phyloP scores from a whole-genome alignment of 2,113 vertebrate genomes.

The Herpailurus yagouaroundi region DNA sequence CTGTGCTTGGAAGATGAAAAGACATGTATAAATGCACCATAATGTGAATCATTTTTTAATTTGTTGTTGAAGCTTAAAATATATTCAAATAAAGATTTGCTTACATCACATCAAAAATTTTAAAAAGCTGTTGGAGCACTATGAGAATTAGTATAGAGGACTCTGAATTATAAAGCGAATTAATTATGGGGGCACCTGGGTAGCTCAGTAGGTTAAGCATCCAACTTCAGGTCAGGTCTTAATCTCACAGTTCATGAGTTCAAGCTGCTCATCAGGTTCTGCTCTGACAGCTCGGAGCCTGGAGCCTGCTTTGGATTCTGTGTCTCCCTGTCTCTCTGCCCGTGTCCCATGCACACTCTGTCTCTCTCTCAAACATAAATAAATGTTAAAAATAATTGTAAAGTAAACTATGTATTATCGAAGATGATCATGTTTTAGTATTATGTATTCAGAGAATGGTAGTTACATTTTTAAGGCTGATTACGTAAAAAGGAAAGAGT shows the following conservation, averaged over 20 bases:
- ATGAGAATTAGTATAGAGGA: background rate
- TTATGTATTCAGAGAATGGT: background rate
- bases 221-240: too few relatives aligned
- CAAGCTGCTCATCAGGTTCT: too few relatives aligned
- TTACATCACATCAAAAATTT: background rate
- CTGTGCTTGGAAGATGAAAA: constrained; percentile 66
- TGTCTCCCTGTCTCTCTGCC: too few relatives aligned
- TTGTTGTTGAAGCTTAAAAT: constrained; percentile 43
- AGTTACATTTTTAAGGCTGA: background rate
- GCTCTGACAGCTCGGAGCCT: too few relatives aligned
- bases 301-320: too few relatives aligned
- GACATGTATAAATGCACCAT: constrained; percentile 40
- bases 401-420: background rate
- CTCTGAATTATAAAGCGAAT: constrained; percentile 2
- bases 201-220: too few relatives aligned
- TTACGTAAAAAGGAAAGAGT: background rate
- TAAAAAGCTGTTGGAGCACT: background rate
- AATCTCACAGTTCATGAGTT: too few relatives aligned
- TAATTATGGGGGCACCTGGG: too few relatives aligned
- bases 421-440: background rate
- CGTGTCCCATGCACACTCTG: too few relatives aligned
- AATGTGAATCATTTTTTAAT: constrained; percentile 64
- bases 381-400: too few relatives aligned
- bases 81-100: background rate
- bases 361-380: too few relatives aligned